Conservation (phyloP, 2,113 vertebrate genomes). For the Hyla sarda region DNA sequence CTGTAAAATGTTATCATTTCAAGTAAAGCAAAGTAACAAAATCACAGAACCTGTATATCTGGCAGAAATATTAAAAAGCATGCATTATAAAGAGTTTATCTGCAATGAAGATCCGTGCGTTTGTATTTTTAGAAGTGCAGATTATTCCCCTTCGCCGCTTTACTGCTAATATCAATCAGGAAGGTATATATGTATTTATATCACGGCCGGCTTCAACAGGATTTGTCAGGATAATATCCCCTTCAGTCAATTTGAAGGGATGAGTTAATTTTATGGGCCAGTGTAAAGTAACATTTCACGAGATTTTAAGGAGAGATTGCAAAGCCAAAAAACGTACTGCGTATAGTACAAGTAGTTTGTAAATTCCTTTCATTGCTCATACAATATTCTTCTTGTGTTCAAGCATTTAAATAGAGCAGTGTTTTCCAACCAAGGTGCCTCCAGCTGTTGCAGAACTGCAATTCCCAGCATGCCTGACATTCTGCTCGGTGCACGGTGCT, state of each 20-base stretch:
- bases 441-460: too few relatives aligned
- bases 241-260: slow-evolving; percentile 35
- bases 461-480: too few relatives aligned
- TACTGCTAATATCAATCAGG: slow-evolving; percentile 30
- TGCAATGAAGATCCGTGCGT: background rate
- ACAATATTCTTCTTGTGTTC: too few relatives aligned
- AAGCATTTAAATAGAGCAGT: too few relatives aligned
- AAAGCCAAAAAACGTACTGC: background rate
- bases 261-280: slow-evolving; percentile 28
- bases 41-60: background rate
- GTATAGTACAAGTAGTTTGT: background rate
- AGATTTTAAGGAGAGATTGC: background rate
- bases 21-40: background rate
- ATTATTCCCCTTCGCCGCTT: background rate
- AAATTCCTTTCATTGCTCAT: background rate
- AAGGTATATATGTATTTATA: slow-evolving; percentile 8
- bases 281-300: background rate
- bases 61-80: background rate
- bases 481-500: too few relatives aligned
- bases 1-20: background rate
- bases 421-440: too few relatives aligned
- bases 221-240: slow-evolving; percentile 31
- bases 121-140: background rate
- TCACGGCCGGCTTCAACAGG: slow-evolving; percentile 21
- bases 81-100: background rate